Evolutionary conservation across 2,888 invertebrate genomes (phyloP).

Genomic region (Eupithecia subumbrata): DNA sequence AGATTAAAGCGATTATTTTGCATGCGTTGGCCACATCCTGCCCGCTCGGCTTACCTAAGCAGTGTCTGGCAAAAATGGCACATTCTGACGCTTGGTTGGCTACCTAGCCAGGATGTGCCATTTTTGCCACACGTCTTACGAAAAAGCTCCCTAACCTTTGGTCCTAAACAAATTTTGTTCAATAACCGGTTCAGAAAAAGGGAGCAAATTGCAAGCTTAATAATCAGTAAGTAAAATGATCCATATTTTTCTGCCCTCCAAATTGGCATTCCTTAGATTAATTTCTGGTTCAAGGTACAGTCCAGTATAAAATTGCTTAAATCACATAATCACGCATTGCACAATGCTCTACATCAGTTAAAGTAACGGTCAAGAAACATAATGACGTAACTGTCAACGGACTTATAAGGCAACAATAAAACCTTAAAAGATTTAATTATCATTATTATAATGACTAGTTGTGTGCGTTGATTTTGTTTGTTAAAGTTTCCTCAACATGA

Average conservation of each 20-base stretch:
- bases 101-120: too few relatives aligned
- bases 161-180: too few relatives aligned
- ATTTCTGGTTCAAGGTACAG: slow-evolving; percentile 9
- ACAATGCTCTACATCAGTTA: slow-evolving; percentile 32
- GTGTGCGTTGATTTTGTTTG: neutral
- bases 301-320: slow-evolving; percentile 2
- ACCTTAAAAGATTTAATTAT: slow-evolving; percentile 76
- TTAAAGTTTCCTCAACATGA: neutral
- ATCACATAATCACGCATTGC: slow-evolving; percentile 30
- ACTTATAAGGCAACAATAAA: slow-evolving; percentile 60
- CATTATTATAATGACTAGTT: slow-evolving; percentile 59
- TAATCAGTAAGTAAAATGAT: too few relatives aligned
- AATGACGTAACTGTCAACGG: slow-evolving; percentile 30
- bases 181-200: too few relatives aligned
- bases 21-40: too few relatives aligned
- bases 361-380: slow-evolving; percentile 26
- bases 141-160: too few relatives aligned
- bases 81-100: too few relatives aligned
- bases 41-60: too few relatives aligned
- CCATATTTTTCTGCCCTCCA: neutral
- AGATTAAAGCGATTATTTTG: too few relatives aligned
- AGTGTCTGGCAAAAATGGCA: too few relatives aligned
- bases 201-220: too few relatives aligned
- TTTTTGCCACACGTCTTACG: too few relatives aligned
- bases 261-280: neutral